phyloP scores from a whole-genome alignment of 53 echinoderm and acorn worm genomes.

The Arbacia lixula region DNA sequence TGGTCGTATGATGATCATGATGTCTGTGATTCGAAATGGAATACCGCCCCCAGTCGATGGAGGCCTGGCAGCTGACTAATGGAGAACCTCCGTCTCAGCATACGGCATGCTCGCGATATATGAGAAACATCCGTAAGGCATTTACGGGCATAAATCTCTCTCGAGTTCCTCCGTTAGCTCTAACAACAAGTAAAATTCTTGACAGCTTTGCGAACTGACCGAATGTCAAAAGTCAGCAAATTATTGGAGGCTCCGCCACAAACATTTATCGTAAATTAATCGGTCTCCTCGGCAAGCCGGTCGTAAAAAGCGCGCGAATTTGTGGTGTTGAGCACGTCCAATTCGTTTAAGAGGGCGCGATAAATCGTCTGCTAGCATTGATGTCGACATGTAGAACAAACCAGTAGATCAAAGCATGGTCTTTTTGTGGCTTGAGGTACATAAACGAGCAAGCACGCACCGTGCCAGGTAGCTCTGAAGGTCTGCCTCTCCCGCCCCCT shows the following conservation, averaged over 20 bases:
- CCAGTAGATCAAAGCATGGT: constrained; percentile 8
- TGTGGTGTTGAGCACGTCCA: constrained; percentile 51
- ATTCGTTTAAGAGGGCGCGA: constrained; percentile 13
- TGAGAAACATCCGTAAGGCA: constrained; percentile 45
- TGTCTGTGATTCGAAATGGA: neutral
- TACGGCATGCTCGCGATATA: too few species aligned
- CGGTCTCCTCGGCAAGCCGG: constrained; percentile 21
- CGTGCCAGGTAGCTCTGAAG: constrained; percentile 4
- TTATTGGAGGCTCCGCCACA: constrained; percentile 49
- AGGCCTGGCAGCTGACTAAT: too few species aligned
- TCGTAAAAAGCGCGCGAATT: constrained; percentile 47
- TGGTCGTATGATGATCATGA: neutral
- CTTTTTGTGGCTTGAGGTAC: neutral
- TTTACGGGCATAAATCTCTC: constrained; percentile 28
- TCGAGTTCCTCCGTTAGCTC: neutral
- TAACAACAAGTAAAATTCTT: neutral
- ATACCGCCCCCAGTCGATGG: constrained; percentile 23
- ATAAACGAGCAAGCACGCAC: neutral
- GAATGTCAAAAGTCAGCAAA: constrained; percentile 56
- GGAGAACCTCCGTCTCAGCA: too few species aligned
- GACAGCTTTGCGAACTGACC: constrained; percentile 43
- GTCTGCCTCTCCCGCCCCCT: neutral
- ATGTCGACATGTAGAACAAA: constrained; percentile 41
- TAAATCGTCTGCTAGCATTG: constrained; percentile 42
- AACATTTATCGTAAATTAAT: constrained; percentile 59